Evolutionary conservation across 2,113 vertebrate genomes (phyloP).

Genomic region (Anguilla rostrata): DNA sequence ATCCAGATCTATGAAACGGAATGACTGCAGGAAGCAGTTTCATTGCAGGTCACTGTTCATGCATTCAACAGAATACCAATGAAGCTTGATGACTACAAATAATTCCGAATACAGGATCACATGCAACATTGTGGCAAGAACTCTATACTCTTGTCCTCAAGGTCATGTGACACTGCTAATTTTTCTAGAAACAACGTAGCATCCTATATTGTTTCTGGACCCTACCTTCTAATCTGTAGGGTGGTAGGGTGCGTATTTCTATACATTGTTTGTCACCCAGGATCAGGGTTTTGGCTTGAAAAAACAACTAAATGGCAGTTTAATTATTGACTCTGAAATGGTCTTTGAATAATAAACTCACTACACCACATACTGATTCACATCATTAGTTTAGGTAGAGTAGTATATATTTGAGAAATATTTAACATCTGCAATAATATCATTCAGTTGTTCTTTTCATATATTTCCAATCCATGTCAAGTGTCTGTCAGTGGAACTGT

Average conservation of each 20-base stretch:
- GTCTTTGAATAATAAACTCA: neutral
- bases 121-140: neutral
- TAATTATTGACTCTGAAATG: neutral
- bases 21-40: neutral
- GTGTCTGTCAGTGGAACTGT: neutral
- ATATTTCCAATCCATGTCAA: neutral
- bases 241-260: neutral
- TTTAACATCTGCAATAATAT: conserved; percentile 2
- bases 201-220: too few relatives aligned
- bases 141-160: neutral
- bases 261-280: neutral
- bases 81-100: neutral
- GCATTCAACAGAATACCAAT: neutral
- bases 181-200: neutral
- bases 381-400: neutral
- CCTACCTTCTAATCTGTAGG: neutral
- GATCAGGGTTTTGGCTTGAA: neutral
- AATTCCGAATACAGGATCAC: neutral
- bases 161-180: neutral
- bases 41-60: neutral
- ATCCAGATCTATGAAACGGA: neutral
- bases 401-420: neutral
- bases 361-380: neutral
- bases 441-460: neutral
- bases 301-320: neutral